Base-by-base conservation (phyloP, 2,888 invertebrate species). In the Antheraea assamensis region DNA sequence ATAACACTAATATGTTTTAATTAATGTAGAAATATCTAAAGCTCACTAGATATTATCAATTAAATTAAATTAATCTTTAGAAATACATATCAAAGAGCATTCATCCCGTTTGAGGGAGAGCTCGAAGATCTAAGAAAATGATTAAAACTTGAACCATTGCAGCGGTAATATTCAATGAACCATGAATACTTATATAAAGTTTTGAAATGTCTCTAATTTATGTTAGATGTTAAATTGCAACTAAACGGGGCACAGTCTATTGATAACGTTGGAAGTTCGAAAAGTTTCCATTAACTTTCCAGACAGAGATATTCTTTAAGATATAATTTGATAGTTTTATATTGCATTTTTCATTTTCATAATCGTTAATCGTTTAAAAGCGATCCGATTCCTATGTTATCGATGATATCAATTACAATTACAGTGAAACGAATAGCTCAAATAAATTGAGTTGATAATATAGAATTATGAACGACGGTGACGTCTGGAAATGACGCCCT, bases 111-210 rank as follows among this genome's bases (percentile, higher is more conserved):
- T 31, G 13, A 31, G 27, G 1, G 66, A 30, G 19, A 19, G 30
- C 31, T 15, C 15, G 19, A 21, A 31, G 3, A 31, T 31, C 35
- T 13, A 68, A 35, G 15, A 4, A 35, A 35, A 68, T 35, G 35
- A 21, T 35, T 68, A 35, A 35, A 68, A 68, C 68, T 68, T 68
- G 35, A 68, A 68, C 31, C 35, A 21, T n/a, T 31, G n/a, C n/a
- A 35, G 10, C 21, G 21, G 35, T n/a, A 35, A 68, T n/a, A n/a
- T 68, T 68, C n/a, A 68, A n/a, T 68, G 30, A 21, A n/a, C n/a
- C 17, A 21, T 35, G n/a, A 68, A 35, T 68, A 35, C 2, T 42
- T 13, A 7, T 31, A 35, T 35, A 35, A 35, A 68, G 35, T 68
- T 21, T 35, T 35, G 68, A 3, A 35, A 35, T 35, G 35, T 35